phyloP scores from a whole-genome alignment of 1,140 invertebrate species.

The Drosophila rufa region DNA sequence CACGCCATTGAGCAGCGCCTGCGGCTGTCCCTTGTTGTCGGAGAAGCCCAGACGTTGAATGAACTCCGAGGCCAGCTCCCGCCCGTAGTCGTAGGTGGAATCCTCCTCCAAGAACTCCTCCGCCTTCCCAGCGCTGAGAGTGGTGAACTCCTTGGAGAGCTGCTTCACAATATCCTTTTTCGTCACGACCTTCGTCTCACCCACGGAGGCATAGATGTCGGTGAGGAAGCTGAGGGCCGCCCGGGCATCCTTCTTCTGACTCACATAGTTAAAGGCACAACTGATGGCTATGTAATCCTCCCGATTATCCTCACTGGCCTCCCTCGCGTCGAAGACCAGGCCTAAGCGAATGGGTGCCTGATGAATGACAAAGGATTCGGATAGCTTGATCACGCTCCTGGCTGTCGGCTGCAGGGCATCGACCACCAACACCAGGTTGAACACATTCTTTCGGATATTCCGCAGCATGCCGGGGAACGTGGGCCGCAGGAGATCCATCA shows the following conservation, averaged over 20 bases:
- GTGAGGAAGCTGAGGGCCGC: conserved; percentile 93
- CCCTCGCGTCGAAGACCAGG: conserved; percentile 93
- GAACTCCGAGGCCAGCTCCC: conserved; percentile 93
- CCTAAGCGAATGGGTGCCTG: conserved; percentile 95
- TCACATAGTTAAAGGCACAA: conserved; percentile 97
- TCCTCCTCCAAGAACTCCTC: conserved; percentile 94
- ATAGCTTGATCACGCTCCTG: conserved; percentile 92
- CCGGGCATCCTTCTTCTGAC: conserved; percentile 90
- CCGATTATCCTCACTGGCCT: conserved; percentile 87
- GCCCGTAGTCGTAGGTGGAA: conserved; percentile 96
- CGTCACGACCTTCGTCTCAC: conserved; percentile 86
- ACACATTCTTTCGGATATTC: conserved; percentile 97
- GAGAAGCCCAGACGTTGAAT: conserved; percentile 92
- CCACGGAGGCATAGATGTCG: conserved; percentile 87
- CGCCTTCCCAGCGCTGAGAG: conserved; percentile 87
- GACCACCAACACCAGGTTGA: conserved; percentile 95
- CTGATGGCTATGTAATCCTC: conserved; percentile 94
- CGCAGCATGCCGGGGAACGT: conserved; percentile 99
- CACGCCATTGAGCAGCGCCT: conserved; percentile 97
- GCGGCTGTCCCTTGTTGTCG: conserved; percentile 87
- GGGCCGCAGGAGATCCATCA: conserved; percentile 96
- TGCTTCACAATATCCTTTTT: conserved; percentile 90
- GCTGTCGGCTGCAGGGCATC: conserved; percentile 92
- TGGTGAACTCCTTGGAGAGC: conserved; percentile 89
- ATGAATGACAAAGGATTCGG: conserved; percentile 96